phyloP scores from a whole-genome alignment of 2,888 invertebrate species.

The Agriotes lineatus region DNA sequence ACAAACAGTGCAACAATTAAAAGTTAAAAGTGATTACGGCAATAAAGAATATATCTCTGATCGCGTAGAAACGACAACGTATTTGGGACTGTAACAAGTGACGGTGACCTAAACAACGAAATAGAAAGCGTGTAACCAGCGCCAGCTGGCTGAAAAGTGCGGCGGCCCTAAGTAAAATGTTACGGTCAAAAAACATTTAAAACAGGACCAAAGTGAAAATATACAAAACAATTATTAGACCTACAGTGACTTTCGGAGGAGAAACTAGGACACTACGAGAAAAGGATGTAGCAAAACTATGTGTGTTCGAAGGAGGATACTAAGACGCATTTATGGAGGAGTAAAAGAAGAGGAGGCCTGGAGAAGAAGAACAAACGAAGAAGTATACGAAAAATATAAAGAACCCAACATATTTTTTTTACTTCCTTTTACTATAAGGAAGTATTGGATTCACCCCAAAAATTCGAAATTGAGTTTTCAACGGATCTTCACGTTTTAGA shows the following conservation, averaged over 20 bases:
- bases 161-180: background rate
- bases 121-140: background rate
- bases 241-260: background rate
- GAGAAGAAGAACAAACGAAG: background rate
- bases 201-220: background rate
- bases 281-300: background rate
- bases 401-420: background rate
- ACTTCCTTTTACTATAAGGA: no score
- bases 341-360: background rate
- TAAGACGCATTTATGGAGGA: background rate
- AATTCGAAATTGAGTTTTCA: no score
- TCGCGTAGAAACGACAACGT: background rate
- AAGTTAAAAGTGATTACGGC: background rate
- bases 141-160: background rate
- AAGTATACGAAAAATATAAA: background rate
- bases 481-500: no score
- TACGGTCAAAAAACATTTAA: background rate
- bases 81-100: background rate
- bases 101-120: background rate
- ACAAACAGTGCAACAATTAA: background rate
- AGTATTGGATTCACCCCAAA: no score
- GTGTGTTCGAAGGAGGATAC: background rate
- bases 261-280: background rate
- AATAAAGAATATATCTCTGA: background rate
- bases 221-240: background rate